Evolutionary conservation across 1,140 invertebrate species (phyloP), one percentile per base, ranked within the genome.

Genomic region (Melanaphis sacchari): DNA sequence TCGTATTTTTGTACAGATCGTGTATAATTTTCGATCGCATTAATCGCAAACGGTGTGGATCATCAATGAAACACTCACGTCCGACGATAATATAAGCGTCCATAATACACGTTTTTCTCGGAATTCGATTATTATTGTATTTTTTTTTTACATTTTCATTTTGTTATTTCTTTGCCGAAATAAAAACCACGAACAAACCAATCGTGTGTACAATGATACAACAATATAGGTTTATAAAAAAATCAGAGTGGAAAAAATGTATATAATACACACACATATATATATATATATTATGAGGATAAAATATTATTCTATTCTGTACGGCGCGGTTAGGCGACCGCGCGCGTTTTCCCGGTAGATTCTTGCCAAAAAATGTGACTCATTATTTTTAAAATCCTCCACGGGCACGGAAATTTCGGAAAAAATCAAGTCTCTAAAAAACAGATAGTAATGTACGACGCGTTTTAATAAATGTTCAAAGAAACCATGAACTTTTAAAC

Each of bases 331-430:
- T n/a, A n/a, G n/a, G n/a, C 40, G 84, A 43, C 24, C 9, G 24
- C 11, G 11, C 4, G 40, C 84, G 31, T 87, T 87, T 87, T 91
- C 26, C 52, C 90, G 90, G 38, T 24, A 36, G 52, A 36, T 91
- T 91, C 66, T 36, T 59, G 49, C 52, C 49, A 91, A 76, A 91
- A 54, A 43, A 41, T 40, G 90, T 91, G 90, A 91, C 90, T 91
- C 90, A 76, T 76, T 76, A 54, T 91, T 91, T 91, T 91, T 18
- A 18, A 91, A 41, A 31, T 54, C 40, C 8, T 90, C 41, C 1
- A 52, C 52, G 31, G 31, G 59, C 31, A 24, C 31, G 59, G 2
- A 7, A 15, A 11, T 41, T 41, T 41, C 40, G 22, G 15, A 41
- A 31, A 76, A 59, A 82, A 76, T 52, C n/a, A n/a, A n/a, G 31